Evolutionary conservation across 2,113 vertebrate species (phyloP).

Genomic region (Entelurus aequoreus): DNA sequence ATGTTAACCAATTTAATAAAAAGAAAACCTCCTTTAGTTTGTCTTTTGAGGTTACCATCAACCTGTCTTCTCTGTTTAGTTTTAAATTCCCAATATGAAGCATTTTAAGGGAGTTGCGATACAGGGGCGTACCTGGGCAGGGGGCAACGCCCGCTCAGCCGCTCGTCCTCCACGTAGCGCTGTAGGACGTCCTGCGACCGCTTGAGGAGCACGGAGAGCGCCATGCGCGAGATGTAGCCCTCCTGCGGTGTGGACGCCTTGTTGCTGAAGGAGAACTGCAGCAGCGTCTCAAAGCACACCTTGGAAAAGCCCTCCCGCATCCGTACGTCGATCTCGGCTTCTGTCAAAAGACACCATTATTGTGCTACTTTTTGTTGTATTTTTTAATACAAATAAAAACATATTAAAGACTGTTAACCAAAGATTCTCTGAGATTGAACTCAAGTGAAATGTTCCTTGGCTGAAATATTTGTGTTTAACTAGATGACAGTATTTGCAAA

Average conservation of each 20-base stretch:
- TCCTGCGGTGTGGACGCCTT: slow-evolving; percentile 95
- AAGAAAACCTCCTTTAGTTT: not conserved
- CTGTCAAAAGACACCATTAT: slow-evolving; percentile 62
- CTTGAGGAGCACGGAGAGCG: slow-evolving; percentile 91
- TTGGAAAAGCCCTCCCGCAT: slow-evolving; percentile 98
- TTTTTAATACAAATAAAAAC: not conserved
- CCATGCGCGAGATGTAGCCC: slow-evolving; percentile 98
- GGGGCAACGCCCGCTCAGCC: slow-evolving; percentile 93
- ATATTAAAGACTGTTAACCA: not conserved
- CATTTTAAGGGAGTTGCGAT: too few relatives aligned
- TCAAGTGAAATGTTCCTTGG: too few relatives aligned
- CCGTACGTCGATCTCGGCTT: slow-evolving; percentile 94
- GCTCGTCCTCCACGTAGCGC: slow-evolving; percentile 93
- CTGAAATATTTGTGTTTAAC: too few relatives aligned
- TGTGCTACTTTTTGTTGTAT: not conserved
- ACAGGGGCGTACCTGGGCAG: slow-evolving; percentile 81
- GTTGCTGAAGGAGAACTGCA: slow-evolving; percentile 99
- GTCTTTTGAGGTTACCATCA: too few relatives aligned
- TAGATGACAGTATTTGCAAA: too few relatives aligned
- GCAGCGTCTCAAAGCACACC: slow-evolving; percentile 96
- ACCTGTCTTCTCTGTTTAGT: not conserved
- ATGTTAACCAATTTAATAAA: not conserved
- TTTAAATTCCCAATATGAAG: not conserved
- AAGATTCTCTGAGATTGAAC: too few relatives aligned
- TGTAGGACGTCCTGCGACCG: slow-evolving; percentile 91